phyloP scores from a whole-genome alignment of 2,113 vertebrate species.

The Mohoua ochrocephala region DNA sequence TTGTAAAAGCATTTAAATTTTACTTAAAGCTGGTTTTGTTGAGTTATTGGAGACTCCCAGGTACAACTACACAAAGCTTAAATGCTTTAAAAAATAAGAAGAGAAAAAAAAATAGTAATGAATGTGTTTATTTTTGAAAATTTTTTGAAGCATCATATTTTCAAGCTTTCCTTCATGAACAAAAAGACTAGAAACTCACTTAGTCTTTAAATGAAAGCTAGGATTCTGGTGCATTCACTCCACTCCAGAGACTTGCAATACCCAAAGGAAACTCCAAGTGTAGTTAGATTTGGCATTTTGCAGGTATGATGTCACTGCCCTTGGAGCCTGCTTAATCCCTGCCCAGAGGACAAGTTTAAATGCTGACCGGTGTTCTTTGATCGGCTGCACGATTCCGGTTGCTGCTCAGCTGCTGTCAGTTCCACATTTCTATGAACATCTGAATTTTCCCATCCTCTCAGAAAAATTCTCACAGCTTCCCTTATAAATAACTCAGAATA shows the following conservation, averaged over 20 bases:
- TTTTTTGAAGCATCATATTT: background rate
- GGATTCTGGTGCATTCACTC: background rate
- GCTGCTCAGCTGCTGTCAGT: background rate
- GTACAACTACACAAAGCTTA: background rate
- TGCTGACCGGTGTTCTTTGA: background rate
- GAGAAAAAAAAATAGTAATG: background rate
- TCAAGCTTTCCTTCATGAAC: background rate
- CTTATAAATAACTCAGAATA: background rate
- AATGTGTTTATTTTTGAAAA: background rate
- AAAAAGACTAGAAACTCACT: background rate
- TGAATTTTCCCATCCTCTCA: background rate
- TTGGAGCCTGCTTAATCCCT: background rate
- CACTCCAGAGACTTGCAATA: background rate
- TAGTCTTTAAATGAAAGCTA: background rate
- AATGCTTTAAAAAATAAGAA: background rate
- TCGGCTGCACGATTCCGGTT: rapidly evolving
- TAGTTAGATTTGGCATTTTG: background rate
- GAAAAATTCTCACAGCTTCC: background rate
- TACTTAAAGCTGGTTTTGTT: background rate
- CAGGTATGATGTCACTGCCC: background rate
- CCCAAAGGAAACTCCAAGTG: background rate
- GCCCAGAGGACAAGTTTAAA: background rate
- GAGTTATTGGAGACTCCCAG: background rate
- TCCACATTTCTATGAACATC: background rate
- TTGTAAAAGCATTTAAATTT: background rate